A percentile compares a stretch with the other conserved stretches of the same genome.
Evolutionary conservation across 35 echinoderm and acorn worm genomes (phyloP).

Genomic region (Apostichopus parvimensis): DNA sequence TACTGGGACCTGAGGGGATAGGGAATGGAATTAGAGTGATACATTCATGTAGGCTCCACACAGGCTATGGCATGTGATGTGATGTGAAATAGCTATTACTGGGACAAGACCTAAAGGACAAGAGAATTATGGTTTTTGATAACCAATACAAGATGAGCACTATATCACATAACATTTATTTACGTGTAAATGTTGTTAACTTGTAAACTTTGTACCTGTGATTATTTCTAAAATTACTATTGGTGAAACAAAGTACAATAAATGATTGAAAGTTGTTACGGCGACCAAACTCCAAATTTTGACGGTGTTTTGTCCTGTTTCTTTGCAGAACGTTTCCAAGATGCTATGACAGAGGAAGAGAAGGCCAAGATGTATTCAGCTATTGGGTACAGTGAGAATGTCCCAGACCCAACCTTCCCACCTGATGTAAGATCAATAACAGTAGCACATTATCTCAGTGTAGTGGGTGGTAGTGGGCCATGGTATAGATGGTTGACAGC

Average conservation of each 20-base stretch:
- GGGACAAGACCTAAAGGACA: too few species aligned
- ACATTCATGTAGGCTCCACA: neutral
- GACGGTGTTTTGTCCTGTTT: neutral
- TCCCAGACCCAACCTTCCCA: constrained; percentile 69
- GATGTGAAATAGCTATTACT: neutral
- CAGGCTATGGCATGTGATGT: neutral
- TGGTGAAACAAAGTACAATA: too few species aligned
- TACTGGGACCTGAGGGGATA: too few species aligned
- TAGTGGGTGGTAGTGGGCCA: neutral
- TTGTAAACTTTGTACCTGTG: too few species aligned
- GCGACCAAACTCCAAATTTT: too few species aligned
- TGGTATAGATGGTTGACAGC: neutral
- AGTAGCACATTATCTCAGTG: neutral
- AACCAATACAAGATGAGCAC: too few species aligned
- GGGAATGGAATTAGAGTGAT: too few species aligned
- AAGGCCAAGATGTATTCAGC: constrained; percentile 89
- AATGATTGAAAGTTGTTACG: too few species aligned
- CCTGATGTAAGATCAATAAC: constrained; percentile 71
- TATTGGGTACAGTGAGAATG: constrained; percentile 88
- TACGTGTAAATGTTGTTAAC: too few species aligned
- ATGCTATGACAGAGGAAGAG: constrained; percentile 91
- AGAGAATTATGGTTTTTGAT: too few species aligned
- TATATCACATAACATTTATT: too few species aligned
- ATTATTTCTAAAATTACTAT: too few species aligned
- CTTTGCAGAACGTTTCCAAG: constrained; percentile 70